Conservation (phyloP, 2,113 vertebrate genomes). For the Phaethon lepturus region DNA sequence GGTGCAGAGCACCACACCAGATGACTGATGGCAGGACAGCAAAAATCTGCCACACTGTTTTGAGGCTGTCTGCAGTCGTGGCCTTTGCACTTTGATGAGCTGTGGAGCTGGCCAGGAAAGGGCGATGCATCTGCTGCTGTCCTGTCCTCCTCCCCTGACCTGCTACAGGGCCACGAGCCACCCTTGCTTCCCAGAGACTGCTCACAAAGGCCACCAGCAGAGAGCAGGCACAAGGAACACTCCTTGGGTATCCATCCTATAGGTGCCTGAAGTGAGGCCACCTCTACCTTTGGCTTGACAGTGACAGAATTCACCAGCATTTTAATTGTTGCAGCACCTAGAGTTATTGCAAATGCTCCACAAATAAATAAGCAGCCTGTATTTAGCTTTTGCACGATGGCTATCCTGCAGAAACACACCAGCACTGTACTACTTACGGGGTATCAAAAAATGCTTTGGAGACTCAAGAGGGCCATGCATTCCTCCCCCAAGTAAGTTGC, state of each 20-base stretch:
- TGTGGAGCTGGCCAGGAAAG: background rate
- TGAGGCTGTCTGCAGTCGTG: background rate
- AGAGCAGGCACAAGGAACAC: background rate
- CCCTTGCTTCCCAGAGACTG: background rate
- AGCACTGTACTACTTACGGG: background rate
- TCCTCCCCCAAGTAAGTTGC: background rate
- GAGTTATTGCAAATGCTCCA: background rate
- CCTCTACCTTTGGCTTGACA: background rate
- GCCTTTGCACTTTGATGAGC: background rate
- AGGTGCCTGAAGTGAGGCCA: rapidly evolving
- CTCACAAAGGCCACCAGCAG: background rate
- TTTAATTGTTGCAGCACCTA: background rate
- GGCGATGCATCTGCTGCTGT: rapidly evolving
- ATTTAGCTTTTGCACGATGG: background rate
- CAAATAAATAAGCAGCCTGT: background rate
- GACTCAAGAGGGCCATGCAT: background rate
- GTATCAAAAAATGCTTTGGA: background rate
- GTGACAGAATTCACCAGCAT: background rate
- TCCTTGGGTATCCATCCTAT: background rate
- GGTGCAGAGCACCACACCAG: background rate
- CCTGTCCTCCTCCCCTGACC: background rate
- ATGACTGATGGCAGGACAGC: background rate
- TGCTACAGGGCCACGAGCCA: background rate
- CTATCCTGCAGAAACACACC: background rate
- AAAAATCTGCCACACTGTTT: background rate